Percentiles rank a stretch among this genome's conserved stretches.
Evolutionary conservation across 2,113 vertebrate species (phyloP).

Genomic region (Rhadina sibilatrix): DNA sequence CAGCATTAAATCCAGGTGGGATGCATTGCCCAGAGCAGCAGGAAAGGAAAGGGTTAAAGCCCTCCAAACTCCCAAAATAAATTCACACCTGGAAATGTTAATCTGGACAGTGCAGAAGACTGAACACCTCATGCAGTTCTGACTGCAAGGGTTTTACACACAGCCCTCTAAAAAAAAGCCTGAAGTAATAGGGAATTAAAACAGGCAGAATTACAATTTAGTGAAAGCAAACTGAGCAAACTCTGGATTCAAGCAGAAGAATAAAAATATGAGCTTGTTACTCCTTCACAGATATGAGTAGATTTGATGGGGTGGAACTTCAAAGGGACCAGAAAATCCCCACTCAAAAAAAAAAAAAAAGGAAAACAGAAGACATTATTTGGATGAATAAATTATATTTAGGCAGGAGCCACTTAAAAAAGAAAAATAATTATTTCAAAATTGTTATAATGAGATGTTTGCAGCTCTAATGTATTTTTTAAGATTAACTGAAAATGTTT

Average conservation of each 20-base stretch:
- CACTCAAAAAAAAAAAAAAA: not conserved
- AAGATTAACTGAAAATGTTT: not conserved
- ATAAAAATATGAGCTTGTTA: not conserved
- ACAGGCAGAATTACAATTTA: not conserved
- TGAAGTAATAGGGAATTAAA: not conserved
- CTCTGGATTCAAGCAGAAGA: not conserved
- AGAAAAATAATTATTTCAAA: not conserved
- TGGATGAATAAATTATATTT: not conserved
- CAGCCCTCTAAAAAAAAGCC: not conserved
- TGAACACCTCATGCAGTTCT: not conserved
- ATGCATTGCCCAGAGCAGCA: accelerated
- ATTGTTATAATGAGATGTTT: not conserved
- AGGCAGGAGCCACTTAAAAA: not conserved
- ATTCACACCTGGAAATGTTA: not conserved
- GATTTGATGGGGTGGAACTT: not conserved
- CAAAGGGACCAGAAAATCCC: not conserved
- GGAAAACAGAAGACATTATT: not conserved
- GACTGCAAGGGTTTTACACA: not conserved
- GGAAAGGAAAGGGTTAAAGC: not conserved
- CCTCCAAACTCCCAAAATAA: not conserved
- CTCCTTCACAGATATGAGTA: not conserved
- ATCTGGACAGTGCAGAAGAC: not conserved
- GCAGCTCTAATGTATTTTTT: not conserved
- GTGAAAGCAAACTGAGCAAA: not conserved
- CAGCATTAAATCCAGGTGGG: not conserved